Evolutionary conservation across 2,113 vertebrate species (phyloP).

Genomic region (Platysternon megacephalum): DNA sequence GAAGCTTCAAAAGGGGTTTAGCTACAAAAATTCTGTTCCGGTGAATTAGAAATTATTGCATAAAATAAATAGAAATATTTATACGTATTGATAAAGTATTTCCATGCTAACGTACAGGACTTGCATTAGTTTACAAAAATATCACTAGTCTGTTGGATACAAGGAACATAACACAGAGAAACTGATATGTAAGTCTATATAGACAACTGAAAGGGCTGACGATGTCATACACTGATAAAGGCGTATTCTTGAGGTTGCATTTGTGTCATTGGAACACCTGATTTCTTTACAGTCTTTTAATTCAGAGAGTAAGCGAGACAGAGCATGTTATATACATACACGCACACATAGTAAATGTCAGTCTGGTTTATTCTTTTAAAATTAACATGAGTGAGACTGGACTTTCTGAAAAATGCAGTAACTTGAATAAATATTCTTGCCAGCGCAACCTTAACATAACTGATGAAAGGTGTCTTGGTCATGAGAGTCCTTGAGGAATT

Average conservation of each 20-base stretch:
- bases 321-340: conserved; percentile 22
- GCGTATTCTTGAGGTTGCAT: background rate
- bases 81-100: background rate
- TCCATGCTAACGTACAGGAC: background rate
- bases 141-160: background rate
- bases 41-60: background rate
- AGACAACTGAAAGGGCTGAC: background rate
- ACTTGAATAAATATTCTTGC: conserved; percentile 27
- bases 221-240: background rate
- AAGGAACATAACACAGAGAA: background rate
- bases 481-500: conserved; percentile 31
- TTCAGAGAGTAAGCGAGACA: background rate
- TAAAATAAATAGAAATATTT: background rate
- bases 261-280: conserved; percentile 30
- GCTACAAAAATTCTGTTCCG: background rate
- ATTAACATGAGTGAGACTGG: conserved; percentile 35
- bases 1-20: background rate
- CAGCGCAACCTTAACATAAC: conserved; percentile 42
- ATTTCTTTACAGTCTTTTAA: background rate
- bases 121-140: background rate
- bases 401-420: conserved; percentile 69
- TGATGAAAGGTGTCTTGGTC: conserved; percentile 53
- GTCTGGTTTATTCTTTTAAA: conserved; percentile 52
- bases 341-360: conserved; percentile 64
- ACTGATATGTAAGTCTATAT: fast-evolving